phyloP scores from a whole-genome alignment of 2,797 vertebrate species.

The Nothura maculosa region DNA sequence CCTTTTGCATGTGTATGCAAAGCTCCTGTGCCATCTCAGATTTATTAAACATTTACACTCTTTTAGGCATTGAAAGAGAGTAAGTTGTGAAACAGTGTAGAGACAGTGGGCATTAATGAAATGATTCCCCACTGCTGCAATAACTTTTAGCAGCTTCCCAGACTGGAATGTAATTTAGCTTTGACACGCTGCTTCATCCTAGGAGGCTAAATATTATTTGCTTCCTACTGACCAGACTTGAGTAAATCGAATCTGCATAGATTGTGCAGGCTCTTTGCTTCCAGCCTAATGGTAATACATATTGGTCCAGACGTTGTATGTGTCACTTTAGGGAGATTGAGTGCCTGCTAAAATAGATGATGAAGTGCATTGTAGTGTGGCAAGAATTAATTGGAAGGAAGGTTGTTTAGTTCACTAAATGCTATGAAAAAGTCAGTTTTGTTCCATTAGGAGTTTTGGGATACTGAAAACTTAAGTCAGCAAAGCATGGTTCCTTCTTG shows the following conservation, averaged over 20 bases:
- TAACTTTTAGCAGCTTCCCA: background rate
- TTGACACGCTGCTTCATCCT: background rate
- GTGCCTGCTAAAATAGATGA: background rate
- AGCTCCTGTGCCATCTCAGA: background rate
- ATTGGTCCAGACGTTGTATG: background rate
- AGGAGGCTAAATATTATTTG: constrained; percentile 7
- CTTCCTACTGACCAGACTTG: background rate
- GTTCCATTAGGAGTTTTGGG: background rate
- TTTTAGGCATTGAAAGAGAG: background rate
- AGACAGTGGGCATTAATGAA: background rate
- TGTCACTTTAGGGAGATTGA: background rate
- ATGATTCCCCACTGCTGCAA: background rate
- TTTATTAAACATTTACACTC: background rate
- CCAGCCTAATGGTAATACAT: background rate
- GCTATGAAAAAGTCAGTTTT: background rate
- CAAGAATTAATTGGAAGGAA: background rate
- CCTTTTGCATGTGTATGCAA: background rate
- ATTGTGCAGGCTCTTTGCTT: background rate
- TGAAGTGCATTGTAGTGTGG: background rate
- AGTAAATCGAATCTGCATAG: background rate
- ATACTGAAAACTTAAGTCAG: background rate
- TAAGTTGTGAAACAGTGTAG: background rate
- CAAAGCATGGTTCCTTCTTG: background rate
- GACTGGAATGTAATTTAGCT: background rate
- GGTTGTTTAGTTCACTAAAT: background rate